phyloP scores from a whole-genome alignment of 2,113 vertebrate species.

The Plecturocebus donacophilus region DNA sequence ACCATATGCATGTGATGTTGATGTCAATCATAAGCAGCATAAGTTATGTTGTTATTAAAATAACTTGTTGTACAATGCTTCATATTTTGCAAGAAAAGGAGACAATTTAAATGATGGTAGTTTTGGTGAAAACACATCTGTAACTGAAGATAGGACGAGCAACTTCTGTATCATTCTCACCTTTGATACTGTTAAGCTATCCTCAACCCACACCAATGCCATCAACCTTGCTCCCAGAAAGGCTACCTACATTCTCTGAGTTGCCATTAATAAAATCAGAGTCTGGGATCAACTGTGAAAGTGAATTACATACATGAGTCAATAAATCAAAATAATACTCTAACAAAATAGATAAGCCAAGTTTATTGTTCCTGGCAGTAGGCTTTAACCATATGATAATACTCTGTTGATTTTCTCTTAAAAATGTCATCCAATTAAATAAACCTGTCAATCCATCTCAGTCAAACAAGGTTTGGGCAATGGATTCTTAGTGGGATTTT shows the following conservation, averaged over 20 bases:
- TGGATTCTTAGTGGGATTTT: neutral
- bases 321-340: constrained; percentile 32
- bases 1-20: neutral
- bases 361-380: neutral
- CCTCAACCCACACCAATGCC: neutral
- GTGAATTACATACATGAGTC: neutral
- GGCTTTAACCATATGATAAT: neutral
- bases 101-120: neutral
- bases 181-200: neutral
- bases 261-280: neutral
- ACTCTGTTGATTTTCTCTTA: constrained; percentile 22
- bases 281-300: neutral
- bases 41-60: neutral
- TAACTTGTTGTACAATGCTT: neutral
- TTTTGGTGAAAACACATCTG: neutral
- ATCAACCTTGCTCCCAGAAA: neutral
- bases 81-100: neutral
- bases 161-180: neutral
- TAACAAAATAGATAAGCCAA: neutral
- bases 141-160: neutral
- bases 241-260: neutral
- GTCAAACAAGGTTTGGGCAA: neutral
- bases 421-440: neutral
- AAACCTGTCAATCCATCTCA: neutral
- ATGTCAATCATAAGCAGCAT: neutral